Percentiles rank a stretch among this genome's conserved stretches.
phyloP scores from a whole-genome alignment of 2,113 vertebrate genomes.

The Clarias magur region DNA sequence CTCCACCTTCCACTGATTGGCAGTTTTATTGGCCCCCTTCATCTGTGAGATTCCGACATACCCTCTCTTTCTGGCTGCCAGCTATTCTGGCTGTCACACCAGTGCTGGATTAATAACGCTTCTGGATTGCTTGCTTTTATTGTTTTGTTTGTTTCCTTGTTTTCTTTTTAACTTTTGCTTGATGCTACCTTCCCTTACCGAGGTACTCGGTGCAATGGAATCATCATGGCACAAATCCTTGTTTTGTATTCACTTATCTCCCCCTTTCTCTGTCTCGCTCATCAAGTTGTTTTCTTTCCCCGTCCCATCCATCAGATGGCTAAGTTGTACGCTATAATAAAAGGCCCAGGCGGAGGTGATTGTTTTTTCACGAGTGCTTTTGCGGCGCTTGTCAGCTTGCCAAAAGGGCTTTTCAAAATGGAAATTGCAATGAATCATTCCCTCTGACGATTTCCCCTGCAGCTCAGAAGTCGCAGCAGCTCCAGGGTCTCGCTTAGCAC shows the following conservation, averaged over 20 bases:
- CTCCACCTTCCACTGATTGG: not conserved
- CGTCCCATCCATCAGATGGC: constrained; percentile 34
- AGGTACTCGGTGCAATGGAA: not conserved
- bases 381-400: constrained; percentile 39
- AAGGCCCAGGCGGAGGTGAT: constrained; percentile 41
- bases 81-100: not conserved
- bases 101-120: not conserved
- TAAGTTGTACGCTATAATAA: constrained; percentile 23
- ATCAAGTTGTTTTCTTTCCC: constrained; percentile 49
- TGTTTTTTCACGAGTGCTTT: constrained; percentile 33
- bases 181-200: not conserved
- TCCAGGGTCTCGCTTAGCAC: not conserved
- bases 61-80: not conserved
- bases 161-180: not conserved
- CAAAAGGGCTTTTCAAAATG: constrained; percentile 49
- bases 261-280: constrained; percentile 32
- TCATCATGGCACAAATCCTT: not conserved
- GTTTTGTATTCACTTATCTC: constrained; percentile 26
- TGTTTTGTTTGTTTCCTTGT: not conserved
- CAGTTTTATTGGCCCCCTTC: not conserved
- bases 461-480: not conserved
- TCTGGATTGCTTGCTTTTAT: constrained; percentile 25
- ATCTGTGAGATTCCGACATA: not conserved
- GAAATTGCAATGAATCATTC: constrained; percentile 43
- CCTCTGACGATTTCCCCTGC: constrained; percentile 21